phyloP scores from a whole-genome alignment of 2,113 vertebrate species.

The Cygnus buccinator region DNA sequence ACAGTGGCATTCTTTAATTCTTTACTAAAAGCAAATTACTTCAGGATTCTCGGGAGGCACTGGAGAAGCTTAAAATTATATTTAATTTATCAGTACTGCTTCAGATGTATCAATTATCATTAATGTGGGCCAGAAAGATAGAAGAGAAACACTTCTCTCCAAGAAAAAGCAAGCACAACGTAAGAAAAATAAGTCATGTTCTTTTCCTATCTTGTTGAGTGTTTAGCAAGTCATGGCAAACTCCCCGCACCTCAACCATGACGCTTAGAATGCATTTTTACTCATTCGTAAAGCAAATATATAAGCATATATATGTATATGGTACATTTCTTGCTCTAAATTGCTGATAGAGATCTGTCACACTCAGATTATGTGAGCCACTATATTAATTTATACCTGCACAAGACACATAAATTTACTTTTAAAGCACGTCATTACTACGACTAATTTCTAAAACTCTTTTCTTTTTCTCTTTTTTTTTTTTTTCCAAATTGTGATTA shows the following conservation, averaged over 20 bases:
- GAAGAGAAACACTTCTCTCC: background rate
- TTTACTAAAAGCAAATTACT: conserved; percentile 46
- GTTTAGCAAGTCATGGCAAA: background rate
- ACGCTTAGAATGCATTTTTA: background rate
- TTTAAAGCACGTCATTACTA: background rate
- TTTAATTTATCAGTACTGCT: conserved; percentile 41
- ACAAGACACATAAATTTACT: background rate
- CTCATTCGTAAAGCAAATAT: background rate
- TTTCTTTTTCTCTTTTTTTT: accelerated
- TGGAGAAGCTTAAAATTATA: conserved; percentile 6
- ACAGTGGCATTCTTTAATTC: background rate
- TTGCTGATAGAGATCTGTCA: background rate
- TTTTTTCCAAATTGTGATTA: background rate
- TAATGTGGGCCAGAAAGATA: background rate
- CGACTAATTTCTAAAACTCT: background rate
- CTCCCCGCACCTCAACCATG: background rate
- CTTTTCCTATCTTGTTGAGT: background rate
- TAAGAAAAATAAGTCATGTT: background rate
- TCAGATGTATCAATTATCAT: conserved; percentile 9
- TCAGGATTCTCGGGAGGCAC: conserved; percentile 2
- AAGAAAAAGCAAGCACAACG: background rate
- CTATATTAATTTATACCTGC: background rate
- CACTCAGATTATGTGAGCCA: background rate
- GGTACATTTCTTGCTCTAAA: background rate
- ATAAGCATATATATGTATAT: background rate